phyloP scores from a whole-genome alignment of 2,888 invertebrate species.

The Conomelus anceps region DNA sequence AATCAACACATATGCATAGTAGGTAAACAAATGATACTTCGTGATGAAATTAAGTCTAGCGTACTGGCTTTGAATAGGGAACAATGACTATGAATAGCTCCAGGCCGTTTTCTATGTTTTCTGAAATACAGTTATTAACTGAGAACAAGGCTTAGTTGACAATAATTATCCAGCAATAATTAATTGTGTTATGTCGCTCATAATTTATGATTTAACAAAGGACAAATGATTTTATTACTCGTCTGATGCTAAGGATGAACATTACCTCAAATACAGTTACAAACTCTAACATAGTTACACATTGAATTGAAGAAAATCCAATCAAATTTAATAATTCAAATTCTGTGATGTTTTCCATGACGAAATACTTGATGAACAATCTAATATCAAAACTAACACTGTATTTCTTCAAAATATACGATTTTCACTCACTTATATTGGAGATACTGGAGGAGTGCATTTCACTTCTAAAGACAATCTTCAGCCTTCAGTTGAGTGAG shows the following conservation, averaged over 20 bases:
- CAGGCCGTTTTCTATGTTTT: background rate
- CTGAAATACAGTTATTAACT: background rate
- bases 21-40: background rate
- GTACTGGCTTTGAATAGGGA: background rate
- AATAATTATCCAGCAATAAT: background rate
- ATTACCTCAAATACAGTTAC: no score
- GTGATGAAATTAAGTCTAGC: background rate
- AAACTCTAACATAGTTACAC: no score
- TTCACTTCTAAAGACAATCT: no score
- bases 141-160: background rate
- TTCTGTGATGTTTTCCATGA: no score
- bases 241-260: background rate
- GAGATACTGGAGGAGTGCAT: no score
- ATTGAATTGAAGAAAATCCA: no score
- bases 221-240: background rate
- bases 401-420: no score
- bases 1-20: background rate
- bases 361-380: no score
- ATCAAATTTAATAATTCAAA: no score
- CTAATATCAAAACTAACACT: no score
- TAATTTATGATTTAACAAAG: background rate
- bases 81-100: background rate
- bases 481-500: no score
- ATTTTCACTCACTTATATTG: no score
- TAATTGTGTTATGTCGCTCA: background rate